A percentile compares a stretch with the other conserved stretches of the same genome.
Evolutionary conservation across 2,888 invertebrate species (phyloP).

Genomic region (Chromoteleia sp.): DNA sequence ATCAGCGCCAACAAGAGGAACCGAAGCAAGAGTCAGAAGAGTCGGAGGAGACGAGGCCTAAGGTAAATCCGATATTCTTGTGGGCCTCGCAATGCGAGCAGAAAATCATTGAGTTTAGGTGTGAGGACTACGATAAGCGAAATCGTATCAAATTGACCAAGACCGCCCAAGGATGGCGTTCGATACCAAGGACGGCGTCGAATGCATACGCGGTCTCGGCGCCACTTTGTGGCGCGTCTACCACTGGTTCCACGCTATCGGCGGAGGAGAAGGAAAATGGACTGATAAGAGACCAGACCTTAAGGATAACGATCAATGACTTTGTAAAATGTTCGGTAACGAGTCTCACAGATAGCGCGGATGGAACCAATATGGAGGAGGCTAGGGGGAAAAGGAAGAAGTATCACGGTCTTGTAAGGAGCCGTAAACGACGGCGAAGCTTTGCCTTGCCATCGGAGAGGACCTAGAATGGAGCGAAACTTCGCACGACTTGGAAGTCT

Average conservation of each 20-base stretch:
- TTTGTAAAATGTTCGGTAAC: constrained; percentile 59
- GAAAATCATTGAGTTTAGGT: constrained; percentile 92
- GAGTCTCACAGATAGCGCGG: constrained; percentile 74
- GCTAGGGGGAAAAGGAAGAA: constrained; percentile 66
- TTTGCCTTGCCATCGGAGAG: constrained; percentile 67
- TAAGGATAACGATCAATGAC: constrained; percentile 61
- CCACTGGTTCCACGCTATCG: constrained; percentile 76
- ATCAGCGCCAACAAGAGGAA: constrained; percentile 73
- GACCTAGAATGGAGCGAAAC: constrained; percentile 53
- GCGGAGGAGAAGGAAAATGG: constrained; percentile 75
- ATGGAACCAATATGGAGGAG: constrained; percentile 43
- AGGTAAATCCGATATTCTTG: constrained; percentile 92
- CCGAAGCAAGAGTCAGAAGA: constrained; percentile 71
- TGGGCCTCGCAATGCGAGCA: constrained; percentile 94
- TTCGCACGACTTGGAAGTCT: constrained; percentile 71
- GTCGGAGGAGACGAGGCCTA: constrained; percentile 86
- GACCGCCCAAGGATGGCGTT: constrained; percentile 92
- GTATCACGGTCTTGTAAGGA: constrained; percentile 73
- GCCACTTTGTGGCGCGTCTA: constrained; percentile 49
- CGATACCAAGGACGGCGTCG: constrained; percentile 91
- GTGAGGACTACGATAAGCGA: constrained; percentile 94
- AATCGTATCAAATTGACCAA: constrained; percentile 94
- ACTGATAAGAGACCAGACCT: constrained; percentile 68
- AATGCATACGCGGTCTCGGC: constrained; percentile 76
- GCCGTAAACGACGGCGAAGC: constrained; percentile 76